phyloP scores from a whole-genome alignment of 2,888 invertebrate species.

The Acrobasis consociella region DNA sequence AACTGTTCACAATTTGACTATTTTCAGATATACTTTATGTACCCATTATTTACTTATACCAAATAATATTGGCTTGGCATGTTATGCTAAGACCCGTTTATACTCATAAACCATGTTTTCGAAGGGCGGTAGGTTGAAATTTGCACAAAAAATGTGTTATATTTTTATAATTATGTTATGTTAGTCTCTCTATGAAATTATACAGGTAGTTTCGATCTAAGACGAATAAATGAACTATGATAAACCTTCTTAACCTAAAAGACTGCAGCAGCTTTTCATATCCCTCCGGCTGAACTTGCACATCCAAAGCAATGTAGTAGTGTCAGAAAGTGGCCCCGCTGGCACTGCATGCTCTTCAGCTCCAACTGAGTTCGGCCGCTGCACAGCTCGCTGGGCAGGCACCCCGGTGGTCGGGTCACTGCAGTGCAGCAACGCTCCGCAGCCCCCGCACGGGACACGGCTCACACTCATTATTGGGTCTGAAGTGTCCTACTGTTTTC shows the following conservation, averaged over 20 bases:
- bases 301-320: constrained; percentile 93
- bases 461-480: constrained; percentile 84
- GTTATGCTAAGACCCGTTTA: no score
- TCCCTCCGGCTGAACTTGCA: constrained; percentile 89
- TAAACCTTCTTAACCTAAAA: constrained; percentile 84
- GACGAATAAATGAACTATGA: no score
- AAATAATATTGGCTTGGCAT: no score
- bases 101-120: no score
- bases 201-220: no score
- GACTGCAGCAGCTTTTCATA: constrained; percentile 89
- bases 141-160: no score
- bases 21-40: no score
- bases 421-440: constrained; percentile 93
- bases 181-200: no score
- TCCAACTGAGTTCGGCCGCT: constrained; percentile 66
- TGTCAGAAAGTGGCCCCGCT: constrained; percentile 94
- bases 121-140: no score
- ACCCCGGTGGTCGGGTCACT: constrained; percentile 89
- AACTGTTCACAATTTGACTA: background rate
- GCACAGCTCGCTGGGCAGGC: constrained; percentile 91
- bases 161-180: no score
- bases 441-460: constrained; percentile 92
- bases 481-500: constrained; percentile 61
- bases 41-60: no score
- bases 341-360: constrained; percentile 87